These are phyloP conservation scores for Caenorhabditis briggsae DNA, from an alignment of 1,140 invertebrate genomes.

Conservation along the genomic window DNA sequence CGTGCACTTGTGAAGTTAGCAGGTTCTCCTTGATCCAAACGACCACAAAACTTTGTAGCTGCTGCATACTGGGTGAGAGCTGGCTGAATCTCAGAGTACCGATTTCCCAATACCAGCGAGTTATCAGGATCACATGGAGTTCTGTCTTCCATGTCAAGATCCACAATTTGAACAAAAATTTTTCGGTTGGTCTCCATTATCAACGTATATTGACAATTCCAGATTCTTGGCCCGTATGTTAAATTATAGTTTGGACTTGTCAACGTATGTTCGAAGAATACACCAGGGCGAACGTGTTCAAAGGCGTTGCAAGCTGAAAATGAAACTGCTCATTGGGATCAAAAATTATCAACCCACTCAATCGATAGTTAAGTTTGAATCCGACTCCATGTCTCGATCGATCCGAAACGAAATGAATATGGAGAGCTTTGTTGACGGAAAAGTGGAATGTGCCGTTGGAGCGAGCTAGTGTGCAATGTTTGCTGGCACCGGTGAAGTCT, in stretches of 20 bases:
- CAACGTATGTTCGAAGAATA: conserved; percentile 66
- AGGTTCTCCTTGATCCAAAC: background rate
- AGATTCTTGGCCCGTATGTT: background rate
- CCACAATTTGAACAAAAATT: conserved; percentile 66
- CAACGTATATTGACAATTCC: conserved; percentile 58
- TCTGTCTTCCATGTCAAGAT: conserved; percentile 69
- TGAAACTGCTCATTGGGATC: too few relatives aligned
- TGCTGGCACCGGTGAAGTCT: conserved; percentile 24
- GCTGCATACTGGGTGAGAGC: background rate
- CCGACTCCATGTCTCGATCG: conserved; percentile 67
- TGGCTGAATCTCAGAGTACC: background rate
- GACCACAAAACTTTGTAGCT: conserved; percentile 25
- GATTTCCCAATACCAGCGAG: conserved; percentile 59
- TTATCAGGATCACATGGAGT: conserved; percentile 57
- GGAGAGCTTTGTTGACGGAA: conserved; percentile 67
- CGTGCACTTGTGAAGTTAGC: conserved; percentile 4
- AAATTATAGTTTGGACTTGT: conserved; percentile 68
- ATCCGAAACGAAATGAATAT: conserved; percentile 74
- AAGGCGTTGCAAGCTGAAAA: conserved; percentile 70
- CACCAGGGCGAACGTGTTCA: conserved; percentile 68
- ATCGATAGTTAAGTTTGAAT: conserved; percentile 69
- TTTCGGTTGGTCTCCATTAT: conserved; percentile 72
- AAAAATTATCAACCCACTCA: conserved; percentile 58
- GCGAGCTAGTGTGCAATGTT: conserved; percentile 66
- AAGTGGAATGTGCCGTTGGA: conserved; percentile 53